A percentile compares a stretch with the other conserved stretches of the same genome.
These are phyloP conservation scores for Antrozous pallidus DNA, from an alignment of 2,797 vertebrate genomes.

Conservation along the genomic window DNA sequence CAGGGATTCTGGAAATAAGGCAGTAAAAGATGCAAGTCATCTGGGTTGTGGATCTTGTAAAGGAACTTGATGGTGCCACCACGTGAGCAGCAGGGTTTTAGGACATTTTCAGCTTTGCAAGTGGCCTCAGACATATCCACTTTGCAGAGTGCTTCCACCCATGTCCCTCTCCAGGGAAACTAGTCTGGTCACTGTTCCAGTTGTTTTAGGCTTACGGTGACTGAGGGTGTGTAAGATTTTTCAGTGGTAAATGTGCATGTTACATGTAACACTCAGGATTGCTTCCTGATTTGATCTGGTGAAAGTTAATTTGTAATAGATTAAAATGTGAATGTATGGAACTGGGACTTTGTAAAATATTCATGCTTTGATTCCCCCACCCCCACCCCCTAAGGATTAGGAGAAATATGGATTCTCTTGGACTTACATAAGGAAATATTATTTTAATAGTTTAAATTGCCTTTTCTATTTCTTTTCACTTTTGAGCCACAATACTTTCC, in stretches of 20 bases:
- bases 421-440: constrained; percentile 15
- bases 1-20: constrained; percentile 50
- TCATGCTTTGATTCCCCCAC: neutral
- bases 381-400: neutral
- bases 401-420: constrained; percentile 2
- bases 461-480: neutral
- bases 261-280: neutral
- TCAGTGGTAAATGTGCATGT: constrained; percentile 14
- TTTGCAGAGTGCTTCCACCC: neutral
- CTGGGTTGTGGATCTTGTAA: constrained; percentile 57
- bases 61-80: constrained; percentile 56
- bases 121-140: neutral
- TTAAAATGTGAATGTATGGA: neutral
- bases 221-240: neutral
- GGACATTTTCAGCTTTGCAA: neutral
- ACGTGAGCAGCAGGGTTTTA: neutral
- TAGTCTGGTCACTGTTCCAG: neutral
- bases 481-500: constrained; percentile 2
- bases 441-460: neutral
- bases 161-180: neutral
- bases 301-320: constrained; percentile 44
- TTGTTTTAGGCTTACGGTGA: neutral
- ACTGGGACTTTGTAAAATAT: constrained; percentile 39
- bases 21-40: constrained; percentile 5
- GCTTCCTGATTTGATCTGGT: constrained; percentile 31